phyloP scores from a whole-genome alignment of 2,888 invertebrate species.

The Rotaria sp. region DNA sequence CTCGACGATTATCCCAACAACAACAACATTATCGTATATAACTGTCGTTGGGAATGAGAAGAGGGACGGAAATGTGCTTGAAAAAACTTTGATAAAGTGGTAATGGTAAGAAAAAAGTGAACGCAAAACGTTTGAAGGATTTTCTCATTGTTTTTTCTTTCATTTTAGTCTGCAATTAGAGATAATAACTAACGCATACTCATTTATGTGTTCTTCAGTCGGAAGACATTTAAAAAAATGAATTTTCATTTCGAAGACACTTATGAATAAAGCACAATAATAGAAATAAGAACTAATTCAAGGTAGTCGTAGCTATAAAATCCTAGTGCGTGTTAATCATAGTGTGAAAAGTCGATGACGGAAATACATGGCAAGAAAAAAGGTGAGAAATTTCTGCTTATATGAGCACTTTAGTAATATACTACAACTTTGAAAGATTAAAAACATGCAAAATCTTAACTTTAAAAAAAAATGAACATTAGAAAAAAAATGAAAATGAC shows the following conservation, averaged over 20 bases:
- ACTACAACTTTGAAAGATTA: background rate
- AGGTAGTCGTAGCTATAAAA: background rate
- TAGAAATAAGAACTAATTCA: background rate
- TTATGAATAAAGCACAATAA: background rate
- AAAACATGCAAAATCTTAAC: background rate
- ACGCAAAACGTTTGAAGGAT: slow-evolving; percentile 5
- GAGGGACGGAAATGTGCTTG: slow-evolving; percentile 26
- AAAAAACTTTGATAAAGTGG: slow-evolving; percentile 17
- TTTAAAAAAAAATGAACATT: background rate
- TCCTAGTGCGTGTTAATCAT: background rate
- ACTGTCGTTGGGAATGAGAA: background rate
- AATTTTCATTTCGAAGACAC: slow-evolving; percentile 22
- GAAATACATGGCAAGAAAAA: background rate
- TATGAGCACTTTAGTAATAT: background rate
- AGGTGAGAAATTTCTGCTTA: background rate
- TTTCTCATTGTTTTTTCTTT: background rate
- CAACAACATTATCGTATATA: slow-evolving; percentile 21
- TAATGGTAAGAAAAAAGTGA: background rate
- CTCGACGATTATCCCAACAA: slow-evolving; percentile 7
- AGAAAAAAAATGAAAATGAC: background rate
- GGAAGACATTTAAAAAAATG: slow-evolving; percentile 19
- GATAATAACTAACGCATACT: slow-evolving; percentile 1
- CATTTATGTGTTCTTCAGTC: slow-evolving; percentile 5
- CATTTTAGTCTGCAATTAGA: slow-evolving; percentile 1
- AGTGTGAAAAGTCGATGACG: background rate